These are phyloP conservation scores for Cheilosia scutellata DNA, from an alignment of 2,888 invertebrate species.

Conservation along the genomic window DNA sequence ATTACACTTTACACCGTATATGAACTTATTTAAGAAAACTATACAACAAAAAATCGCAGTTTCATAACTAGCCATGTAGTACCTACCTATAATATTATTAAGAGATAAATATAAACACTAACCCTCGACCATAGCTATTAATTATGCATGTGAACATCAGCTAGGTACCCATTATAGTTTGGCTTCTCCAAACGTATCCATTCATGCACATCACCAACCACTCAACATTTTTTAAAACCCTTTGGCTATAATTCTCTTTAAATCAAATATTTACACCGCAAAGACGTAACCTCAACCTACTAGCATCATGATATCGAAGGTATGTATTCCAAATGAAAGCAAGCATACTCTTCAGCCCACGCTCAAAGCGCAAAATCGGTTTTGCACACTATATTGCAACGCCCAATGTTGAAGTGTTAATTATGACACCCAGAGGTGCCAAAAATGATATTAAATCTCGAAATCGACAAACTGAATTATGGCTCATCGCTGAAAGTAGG, in stretches of 20 bases:
- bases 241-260: slow-evolving; percentile 47
- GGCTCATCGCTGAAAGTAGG: slow-evolving; percentile 5
- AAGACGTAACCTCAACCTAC: slow-evolving; percentile 10
- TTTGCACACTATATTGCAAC: slow-evolving; percentile 54
- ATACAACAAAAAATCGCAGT: no score
- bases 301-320: background rate
- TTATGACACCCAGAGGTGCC: slow-evolving; percentile 76
- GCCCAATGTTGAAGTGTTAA: slow-evolving; percentile 72
- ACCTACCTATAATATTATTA: no score
- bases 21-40: no score
- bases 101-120: no score
- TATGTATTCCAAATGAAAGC: background rate
- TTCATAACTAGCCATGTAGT: no score
- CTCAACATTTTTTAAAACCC: slow-evolving; percentile 6
- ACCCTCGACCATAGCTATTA: no score
- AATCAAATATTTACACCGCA: slow-evolving; percentile 68
- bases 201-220: background rate
- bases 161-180: no score
- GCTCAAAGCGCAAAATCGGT: slow-evolving; percentile 50
- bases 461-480: slow-evolving; percentile 68
- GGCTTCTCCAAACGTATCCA: no score
- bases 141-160: no score
- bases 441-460: slow-evolving; percentile 66
- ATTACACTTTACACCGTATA: no score
- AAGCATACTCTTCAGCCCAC: slow-evolving; percentile 39